Evolutionary conservation across 2,113 vertebrate species (phyloP), one percentile per base, ranked within the genome.

Genomic region (Galemys pyrenaicus): DNA sequence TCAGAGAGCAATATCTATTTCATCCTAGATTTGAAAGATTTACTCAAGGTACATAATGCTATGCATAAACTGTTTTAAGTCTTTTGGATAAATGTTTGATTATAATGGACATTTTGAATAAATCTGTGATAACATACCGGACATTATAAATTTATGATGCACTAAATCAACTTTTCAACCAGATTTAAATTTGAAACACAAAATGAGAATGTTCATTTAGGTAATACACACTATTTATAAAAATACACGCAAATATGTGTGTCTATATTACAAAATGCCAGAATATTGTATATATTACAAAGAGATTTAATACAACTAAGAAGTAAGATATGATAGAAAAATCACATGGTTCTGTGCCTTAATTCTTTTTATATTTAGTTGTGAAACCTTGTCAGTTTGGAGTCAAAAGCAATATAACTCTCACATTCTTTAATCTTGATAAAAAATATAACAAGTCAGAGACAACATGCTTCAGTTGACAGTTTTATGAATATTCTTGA

Each of bases 401-500:
- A 49, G 80, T 17, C 30, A 60, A 89, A 81, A 84, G 56, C 56
- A 91, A 49, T 85, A 46, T 83, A 92, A 2, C 4, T 60, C 30
- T 88, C 35, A 64, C 81, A 88, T 87, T 92, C 32, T 94, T 86
- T 73, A 95, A 93, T 96, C 13, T 22, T 96, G 19, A 3, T 82
- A 84, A 89, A 77, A 96, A 78, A 74, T 68, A 65, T 91, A 89
- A 87, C 62, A 92, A 92, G 67, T 89, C 86, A 92, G 71, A 92
- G 93, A 60, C 49, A 60, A 22, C 8, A 68, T 84, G 35, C 68
- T 79, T 94, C 37, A 58, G 12, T 62, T 78, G 83, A 79, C 73
- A 82, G 60, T 92, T 91, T 93, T 91, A 91, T 86, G 70, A 92
- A 95, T 75, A 80, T 64, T 89, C 10, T 87, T 84, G 32, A 88